Percentiles rank a stretch among this genome's conserved stretches.
These are phyloP conservation scores for Zaprionus obscuricornis DNA, from an alignment of 2,888 invertebrate species.

Conservation along the genomic window DNA sequence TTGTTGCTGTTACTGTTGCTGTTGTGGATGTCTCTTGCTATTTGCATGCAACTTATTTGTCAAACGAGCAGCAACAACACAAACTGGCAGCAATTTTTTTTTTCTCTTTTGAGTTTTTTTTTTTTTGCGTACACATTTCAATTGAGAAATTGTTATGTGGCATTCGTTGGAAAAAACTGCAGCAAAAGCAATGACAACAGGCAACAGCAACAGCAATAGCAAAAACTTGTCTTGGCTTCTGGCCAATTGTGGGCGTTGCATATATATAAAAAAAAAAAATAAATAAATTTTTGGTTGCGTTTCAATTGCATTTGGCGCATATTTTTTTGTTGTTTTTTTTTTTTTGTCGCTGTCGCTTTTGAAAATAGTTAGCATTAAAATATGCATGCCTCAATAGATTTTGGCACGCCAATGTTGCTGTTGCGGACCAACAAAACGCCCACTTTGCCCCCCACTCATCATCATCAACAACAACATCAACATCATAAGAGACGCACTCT, in stretches of 20 bases:
- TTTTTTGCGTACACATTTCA: slow-evolving; percentile 70
- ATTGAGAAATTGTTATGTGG: slow-evolving; percentile 73
- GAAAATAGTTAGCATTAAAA: slow-evolving; percentile 47
- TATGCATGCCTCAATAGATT: slow-evolving; percentile 45
- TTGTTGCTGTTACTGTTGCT: slow-evolving; percentile 17
- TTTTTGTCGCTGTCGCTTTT: slow-evolving; percentile 37
- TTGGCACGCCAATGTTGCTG: slow-evolving; percentile 67
- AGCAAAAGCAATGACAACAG: slow-evolving; percentile 11
- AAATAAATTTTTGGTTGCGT: slow-evolving; percentile 64
- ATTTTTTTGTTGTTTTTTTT: slow-evolving; percentile 62
- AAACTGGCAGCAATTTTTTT: slow-evolving; percentile 65
- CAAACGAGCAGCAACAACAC: slow-evolving; percentile 49
- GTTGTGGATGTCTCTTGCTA: slow-evolving; percentile 36
- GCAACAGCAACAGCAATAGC: slow-evolving; percentile 17
- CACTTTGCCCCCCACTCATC: slow-evolving; percentile 44
- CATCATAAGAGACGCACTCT: slow-evolving; percentile 5
- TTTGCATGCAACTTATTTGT: slow-evolving; percentile 78
- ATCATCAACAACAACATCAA: slow-evolving; percentile 11
- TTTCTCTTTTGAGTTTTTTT: too few species aligned
- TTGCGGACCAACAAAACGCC: slow-evolving; percentile 53
- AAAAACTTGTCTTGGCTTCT: slow-evolving; percentile 33
- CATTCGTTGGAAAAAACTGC: slow-evolving; percentile 44
- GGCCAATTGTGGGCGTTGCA: slow-evolving; percentile 69
- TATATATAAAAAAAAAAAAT: too few species aligned
- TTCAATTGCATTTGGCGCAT: slow-evolving; percentile 72